Conservation (phyloP, 2,797 vertebrate genomes). For the Yasuhikotakia modesta region DNA sequence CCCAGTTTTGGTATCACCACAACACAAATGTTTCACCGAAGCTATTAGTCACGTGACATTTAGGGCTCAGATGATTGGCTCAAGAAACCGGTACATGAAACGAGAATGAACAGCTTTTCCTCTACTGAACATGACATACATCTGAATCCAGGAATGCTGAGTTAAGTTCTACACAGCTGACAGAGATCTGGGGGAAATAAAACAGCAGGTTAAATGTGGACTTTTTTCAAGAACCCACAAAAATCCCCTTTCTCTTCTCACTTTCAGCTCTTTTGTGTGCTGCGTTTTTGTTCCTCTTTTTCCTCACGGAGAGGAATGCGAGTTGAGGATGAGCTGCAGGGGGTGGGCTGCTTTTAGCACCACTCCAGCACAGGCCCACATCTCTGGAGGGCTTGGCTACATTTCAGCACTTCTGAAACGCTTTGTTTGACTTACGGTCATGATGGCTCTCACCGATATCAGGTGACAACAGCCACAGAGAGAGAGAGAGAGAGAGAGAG, state of each 20-base stretch:
- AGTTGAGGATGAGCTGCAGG: slow-evolving; percentile 45
- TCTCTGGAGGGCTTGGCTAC: slow-evolving; percentile 79
- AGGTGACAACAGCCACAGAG: too few species aligned
- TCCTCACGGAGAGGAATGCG: slow-evolving; percentile 46
- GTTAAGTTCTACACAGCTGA: not conserved
- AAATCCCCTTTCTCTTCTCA: slow-evolving; percentile 43
- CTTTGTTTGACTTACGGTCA: slow-evolving; percentile 88
- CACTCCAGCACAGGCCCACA: slow-evolving; percentile 55
- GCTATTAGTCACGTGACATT: too few species aligned
- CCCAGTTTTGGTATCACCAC: too few species aligned
- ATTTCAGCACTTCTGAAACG: slow-evolving; percentile 92
- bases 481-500: too few species aligned
- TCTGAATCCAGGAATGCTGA: not conserved
- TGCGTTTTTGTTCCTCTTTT: slow-evolving; percentile 47
- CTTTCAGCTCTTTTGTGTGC: slow-evolving; percentile 49
- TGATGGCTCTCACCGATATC: slow-evolving; percentile 95
- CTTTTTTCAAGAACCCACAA: slow-evolving; percentile 30
- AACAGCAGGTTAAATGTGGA: slow-evolving; percentile 10
- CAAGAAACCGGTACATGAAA: too few species aligned
- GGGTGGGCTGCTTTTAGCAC: slow-evolving; percentile 50
- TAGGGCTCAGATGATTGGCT: too few species aligned
- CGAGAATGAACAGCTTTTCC: too few species aligned
- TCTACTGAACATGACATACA: not conserved
- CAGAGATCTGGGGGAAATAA: too few species aligned
- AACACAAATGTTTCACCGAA: too few species aligned